These are phyloP conservation scores for Dipodomys spectabilis DNA, from an alignment of 2,113 vertebrate genomes.

Conservation along the genomic window DNA sequence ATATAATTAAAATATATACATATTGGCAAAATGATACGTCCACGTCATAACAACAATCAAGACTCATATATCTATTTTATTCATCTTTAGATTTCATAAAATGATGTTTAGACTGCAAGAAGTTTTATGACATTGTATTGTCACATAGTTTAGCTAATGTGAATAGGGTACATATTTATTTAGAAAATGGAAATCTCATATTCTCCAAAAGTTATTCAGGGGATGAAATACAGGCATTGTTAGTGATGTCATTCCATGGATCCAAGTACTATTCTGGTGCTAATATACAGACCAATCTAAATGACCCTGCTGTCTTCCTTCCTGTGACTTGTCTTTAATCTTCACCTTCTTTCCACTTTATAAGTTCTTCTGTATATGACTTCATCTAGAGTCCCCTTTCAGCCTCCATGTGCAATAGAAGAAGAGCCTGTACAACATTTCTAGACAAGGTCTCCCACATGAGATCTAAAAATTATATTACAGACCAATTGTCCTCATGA, in stretches of 20 bases:
- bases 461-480: too few relatives aligned
- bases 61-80: too few relatives aligned
- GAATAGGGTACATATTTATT: neutral
- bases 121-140: neutral
- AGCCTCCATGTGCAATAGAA: neutral
- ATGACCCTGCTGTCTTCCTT: neutral
- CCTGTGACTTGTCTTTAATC: neutral
- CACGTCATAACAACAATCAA: too few relatives aligned
- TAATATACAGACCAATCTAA: neutral
- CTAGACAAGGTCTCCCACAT: neutral
- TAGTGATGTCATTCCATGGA: neutral
- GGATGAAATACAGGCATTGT: neutral
- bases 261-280: too few relatives aligned
- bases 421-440: too few relatives aligned
- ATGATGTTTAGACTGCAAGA: neutral
- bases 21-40: too few relatives aligned
- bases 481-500: neutral
- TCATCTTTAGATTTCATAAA: neutral
- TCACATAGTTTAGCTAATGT: neutral
- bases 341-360: neutral
- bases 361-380: neutral
- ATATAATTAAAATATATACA: too few relatives aligned
- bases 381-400: neutral
- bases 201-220: neutral
- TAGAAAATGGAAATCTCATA: neutral